A percentile compares a stretch with the other conserved stretches of the same genome.
phyloP scores from a whole-genome alignment of 1,140 invertebrate species.

The Caenorhabditis brenneri region DNA sequence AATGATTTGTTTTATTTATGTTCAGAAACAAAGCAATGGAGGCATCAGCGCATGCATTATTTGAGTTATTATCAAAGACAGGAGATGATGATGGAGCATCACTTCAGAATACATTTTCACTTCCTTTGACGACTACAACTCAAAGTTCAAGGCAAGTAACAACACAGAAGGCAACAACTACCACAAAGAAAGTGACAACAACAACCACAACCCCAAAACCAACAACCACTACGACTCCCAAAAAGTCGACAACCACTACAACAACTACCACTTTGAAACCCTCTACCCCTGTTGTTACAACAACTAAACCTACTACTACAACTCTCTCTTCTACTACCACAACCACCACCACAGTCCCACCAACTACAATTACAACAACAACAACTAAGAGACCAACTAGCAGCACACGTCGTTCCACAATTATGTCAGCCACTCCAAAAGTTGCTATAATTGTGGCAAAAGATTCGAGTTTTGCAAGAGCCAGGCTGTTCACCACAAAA shows the following conservation, averaged over 20 bases:
- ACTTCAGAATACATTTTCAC: slow-evolving; percentile 57
- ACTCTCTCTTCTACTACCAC: slow-evolving; percentile 31
- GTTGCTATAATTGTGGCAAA: neutral
- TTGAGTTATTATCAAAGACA: slow-evolving; percentile 47
- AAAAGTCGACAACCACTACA: slow-evolving; percentile 34
- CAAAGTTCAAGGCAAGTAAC: neutral
- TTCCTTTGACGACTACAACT: slow-evolving; percentile 56
- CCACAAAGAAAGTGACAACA: slow-evolving; percentile 8
- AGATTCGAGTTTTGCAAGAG: slow-evolving; percentile 14
- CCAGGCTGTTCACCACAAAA: slow-evolving; percentile 18
- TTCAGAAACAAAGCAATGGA: slow-evolving; percentile 49
- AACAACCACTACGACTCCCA: slow-evolving; percentile 54
- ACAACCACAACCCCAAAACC: slow-evolving; percentile 30
- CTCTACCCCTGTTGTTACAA: neutral
- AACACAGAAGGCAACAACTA: neutral
- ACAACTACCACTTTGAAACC: slow-evolving; percentile 49
- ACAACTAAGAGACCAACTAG: slow-evolving; percentile 19
- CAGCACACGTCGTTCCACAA: slow-evolving; percentile 1
- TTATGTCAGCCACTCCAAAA: slow-evolving; percentile 16
- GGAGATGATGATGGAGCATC: slow-evolving; percentile 27
- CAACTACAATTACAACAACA: slow-evolving; percentile 26
- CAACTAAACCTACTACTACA: neutral
- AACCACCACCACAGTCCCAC: neutral
- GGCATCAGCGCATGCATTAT: slow-evolving; percentile 56
- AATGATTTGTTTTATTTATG: neutral